Conservation (phyloP, 2,113 vertebrate species). For the Mormoops blainvillei region DNA sequence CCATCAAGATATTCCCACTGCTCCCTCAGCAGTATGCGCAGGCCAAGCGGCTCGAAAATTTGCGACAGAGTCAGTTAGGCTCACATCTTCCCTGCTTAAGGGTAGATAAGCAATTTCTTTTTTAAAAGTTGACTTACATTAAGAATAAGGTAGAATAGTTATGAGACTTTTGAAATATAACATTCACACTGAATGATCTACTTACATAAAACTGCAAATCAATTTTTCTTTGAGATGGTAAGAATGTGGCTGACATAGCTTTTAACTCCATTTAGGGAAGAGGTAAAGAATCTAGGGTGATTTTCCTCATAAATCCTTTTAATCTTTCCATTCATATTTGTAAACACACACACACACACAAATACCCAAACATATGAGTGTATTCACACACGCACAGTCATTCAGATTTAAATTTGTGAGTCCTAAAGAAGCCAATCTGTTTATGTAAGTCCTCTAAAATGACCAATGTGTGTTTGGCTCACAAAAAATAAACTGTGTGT, state of each 20-base stretch:
- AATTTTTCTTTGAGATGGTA: background rate
- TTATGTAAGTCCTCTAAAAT: background rate
- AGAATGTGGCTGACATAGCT: background rate
- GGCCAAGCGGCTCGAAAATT: background rate
- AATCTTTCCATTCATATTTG: background rate
- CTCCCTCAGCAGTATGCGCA: background rate
- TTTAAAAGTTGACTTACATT: background rate
- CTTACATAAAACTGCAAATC: background rate
- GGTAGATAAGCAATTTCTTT: background rate
- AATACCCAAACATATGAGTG: background rate
- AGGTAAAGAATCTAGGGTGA: background rate
- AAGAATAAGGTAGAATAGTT: background rate
- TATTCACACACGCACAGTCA: background rate
- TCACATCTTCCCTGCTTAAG: background rate
- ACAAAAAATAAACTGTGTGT: background rate
- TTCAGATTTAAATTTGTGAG: background rate
- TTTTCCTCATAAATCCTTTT: background rate
- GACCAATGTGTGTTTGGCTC: background rate
- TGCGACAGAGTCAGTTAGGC: background rate
- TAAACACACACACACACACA: background rate
- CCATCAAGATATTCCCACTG: background rate
- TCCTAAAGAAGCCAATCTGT: background rate
- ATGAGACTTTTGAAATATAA: constrained; percentile 6
- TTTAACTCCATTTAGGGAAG: background rate
- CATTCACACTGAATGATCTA: background rate